Percentiles rank a stretch among this genome's conserved stretches.
These are phyloP conservation scores for Perca flavescens DNA, from an alignment of 2,113 vertebrate species.

Conservation along the genomic window DNA sequence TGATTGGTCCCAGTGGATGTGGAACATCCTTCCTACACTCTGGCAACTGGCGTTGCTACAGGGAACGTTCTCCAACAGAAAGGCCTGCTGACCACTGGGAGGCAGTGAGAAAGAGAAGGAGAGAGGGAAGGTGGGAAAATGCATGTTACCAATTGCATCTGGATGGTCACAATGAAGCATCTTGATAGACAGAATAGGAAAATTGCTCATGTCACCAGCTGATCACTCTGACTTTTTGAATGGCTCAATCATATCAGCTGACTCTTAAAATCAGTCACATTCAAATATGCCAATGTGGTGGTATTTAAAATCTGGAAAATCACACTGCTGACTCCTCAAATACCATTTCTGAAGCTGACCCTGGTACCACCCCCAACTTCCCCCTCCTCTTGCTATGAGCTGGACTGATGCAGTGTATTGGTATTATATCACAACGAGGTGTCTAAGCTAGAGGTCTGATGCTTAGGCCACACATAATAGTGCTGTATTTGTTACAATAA, in stretches of 20 bases:
- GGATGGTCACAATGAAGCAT: neutral
- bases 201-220: neutral
- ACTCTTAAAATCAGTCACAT: neutral
- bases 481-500: neutral
- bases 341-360: neutral
- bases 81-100: conserved; percentile 90
- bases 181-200: neutral
- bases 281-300: accelerated
- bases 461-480: neutral
- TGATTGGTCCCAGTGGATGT: conserved; percentile 92
- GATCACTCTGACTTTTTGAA: conserved; percentile 5
- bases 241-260: neutral
- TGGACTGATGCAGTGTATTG: neutral
- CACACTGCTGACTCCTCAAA: neutral
- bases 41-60: conserved; percentile 88
- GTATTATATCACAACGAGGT: neutral
- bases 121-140: neutral
- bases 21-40: conserved; percentile 87
- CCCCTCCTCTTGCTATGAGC: neutral
- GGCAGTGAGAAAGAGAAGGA: conserved; percentile 31
- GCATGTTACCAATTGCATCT: neutral
- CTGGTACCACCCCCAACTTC: neutral
- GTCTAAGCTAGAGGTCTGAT: neutral
- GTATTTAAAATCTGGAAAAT: neutral
- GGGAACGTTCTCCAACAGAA: conserved; percentile 93